Percentiles rank a stretch among this genome's conserved stretches.
phyloP scores from a whole-genome alignment of 1,140 invertebrate species.

The Caenorhabditis briggsae region DNA sequence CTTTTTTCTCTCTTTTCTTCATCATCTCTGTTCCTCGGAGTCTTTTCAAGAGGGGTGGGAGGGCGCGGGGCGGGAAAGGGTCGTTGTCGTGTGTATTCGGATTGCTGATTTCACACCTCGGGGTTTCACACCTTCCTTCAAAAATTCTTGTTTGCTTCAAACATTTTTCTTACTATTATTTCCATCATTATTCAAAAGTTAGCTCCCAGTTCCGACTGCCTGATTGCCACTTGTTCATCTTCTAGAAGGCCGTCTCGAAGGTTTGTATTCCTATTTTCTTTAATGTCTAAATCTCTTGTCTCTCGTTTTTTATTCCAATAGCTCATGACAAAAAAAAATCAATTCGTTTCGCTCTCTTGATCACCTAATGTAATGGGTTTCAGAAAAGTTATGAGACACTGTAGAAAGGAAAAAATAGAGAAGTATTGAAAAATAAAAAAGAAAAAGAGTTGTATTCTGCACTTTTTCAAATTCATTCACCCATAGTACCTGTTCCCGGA shows the following conservation, averaged over 20 bases:
- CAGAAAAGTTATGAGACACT: conserved; percentile 25
- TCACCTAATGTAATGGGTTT: conserved; percentile 37
- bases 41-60: neutral
- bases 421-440: neutral
- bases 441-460: conserved; percentile 12
- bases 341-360: neutral
- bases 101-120: conserved; percentile 51
- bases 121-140: conserved; percentile 43
- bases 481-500: conserved; percentile 19
- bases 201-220: neutral
- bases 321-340: conserved; percentile 14
- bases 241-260: conserved; percentile 36
- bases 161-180: neutral
- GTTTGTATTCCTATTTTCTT: conserved; percentile 1
- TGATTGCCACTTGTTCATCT: neutral
- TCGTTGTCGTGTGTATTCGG: conserved; percentile 52
- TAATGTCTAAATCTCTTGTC: neutral
- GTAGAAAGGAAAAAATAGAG: neutral
- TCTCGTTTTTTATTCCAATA: neutral
- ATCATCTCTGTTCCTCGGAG: conserved; percentile 36
- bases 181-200: conserved; percentile 4
- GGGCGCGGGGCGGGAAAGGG: neutral
- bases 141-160: neutral
- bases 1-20: neutral
- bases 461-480: conserved; percentile 16